Evolutionary conservation across 2,888 invertebrate genomes (phyloP), one percentile per base, ranked within the genome.

Genomic region (Andrena minutula): DNA sequence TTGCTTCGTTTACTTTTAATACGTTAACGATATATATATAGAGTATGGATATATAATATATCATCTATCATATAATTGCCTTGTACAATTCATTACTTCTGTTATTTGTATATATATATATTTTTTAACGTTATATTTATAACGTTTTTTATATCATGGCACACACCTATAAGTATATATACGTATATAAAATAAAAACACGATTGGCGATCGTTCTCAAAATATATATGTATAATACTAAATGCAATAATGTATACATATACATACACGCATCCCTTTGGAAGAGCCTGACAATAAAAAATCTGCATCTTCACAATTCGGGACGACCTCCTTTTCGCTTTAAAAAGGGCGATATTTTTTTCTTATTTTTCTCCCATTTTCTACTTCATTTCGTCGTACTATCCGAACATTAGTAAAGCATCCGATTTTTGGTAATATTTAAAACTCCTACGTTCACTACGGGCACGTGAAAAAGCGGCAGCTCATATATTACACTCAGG

Each of bases 361-460:
- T 8, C 35, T 5, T n/a, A 0, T 28, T 12, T 12, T 47, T 53
- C 23, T n/a, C 53, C 8, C 26, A 28, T 16, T 0, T 69, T 23
- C 23, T 23, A 41, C 26, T 56, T 56, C 23, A 8, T 10, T 56
- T 49, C 12, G 16, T 68, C 58, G 65, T 63, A 20, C 64, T 71
- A 82, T 41, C 60, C 77, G 75, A 79, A 73, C 70, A 87, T 89
- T 86, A 87, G 68, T 88, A 90, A 90, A 90, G 90, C 90, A 87
- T 86, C 84, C 30, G 69, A 81, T 90, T 89, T 90, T 90, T 88
- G 89, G 86, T 90, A 89, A 82, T 78, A 80, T 83, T 84, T 71
- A 60, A 83, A 75, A 76, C 72, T 64, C 64, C 83, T 80, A 85
- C 61, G 30, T 65, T 80, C 47, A 30, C 71, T 86, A 86, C 56